Evolutionary conservation across 2,113 vertebrate genomes (phyloP).

Genomic region (Hippocampus zosterae): DNA sequence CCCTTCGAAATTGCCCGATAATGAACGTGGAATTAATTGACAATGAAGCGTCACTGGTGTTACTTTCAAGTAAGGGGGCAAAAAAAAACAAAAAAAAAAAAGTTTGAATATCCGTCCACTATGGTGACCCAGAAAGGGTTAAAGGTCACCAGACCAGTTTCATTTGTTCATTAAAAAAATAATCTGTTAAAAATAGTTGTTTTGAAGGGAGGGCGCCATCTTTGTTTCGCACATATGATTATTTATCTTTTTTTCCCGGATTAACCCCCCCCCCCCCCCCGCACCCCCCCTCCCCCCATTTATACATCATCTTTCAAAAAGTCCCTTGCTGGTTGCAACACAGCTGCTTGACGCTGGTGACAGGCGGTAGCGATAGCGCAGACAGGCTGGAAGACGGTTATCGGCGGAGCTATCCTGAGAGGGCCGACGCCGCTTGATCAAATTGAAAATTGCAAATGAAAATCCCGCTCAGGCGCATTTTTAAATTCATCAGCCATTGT

Average conservation of each 20-base stretch:
- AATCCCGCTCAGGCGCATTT: constrained; percentile 53
- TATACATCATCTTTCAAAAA: constrained; percentile 14
- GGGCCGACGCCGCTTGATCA: constrained; percentile 41
- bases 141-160: no score
- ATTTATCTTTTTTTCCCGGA: background rate
- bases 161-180: no score
- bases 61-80: background rate
- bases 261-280: no score
- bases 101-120: no score
- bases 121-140: no score
- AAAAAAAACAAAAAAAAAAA: background rate
- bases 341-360: constrained; percentile 60
- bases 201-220: background rate
- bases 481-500: constrained; percentile 64
- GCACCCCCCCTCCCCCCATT: background rate
- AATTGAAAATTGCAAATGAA: constrained; percentile 73
- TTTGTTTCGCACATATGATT: background rate
- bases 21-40: background rate
- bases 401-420: constrained; percentile 34
- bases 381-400: constrained; percentile 64
- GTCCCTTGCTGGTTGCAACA: constrained; percentile 38
- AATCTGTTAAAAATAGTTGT: no score
- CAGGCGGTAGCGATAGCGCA: constrained; percentile 55
- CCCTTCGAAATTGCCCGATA: background rate
- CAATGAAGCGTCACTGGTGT: background rate